Base-by-base conservation (phyloP, 2,888 invertebrate genomes). In the Nomada ruficornis region DNA sequence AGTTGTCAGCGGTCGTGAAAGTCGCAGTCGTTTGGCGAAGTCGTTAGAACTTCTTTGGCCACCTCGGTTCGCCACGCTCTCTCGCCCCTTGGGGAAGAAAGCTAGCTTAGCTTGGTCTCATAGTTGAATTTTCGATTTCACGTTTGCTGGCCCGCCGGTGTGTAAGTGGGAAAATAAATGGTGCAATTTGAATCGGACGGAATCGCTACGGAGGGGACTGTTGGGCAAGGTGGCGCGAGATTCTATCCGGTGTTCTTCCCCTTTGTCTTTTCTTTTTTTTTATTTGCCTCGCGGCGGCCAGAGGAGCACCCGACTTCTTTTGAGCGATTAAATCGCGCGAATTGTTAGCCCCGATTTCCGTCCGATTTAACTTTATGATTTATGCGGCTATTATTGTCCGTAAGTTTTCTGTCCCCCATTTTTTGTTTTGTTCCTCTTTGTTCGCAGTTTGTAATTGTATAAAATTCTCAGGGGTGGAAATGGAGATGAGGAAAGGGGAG, bases 1-100 rank as follows among this genome's bases (percentile, higher is more conserved):
- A 76, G 77, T 74, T 20, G 77, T 86, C 29, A 82, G 68, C 9
- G 57, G 36, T 44, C n/a, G n/a, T 20, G 65, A 59, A 77, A 82
- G 69, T 75, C 60, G 62, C 55, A 15, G 54, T 73, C 73, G 74
- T 79, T 86, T 50, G 52, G 60, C 63, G 44, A 79, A 82, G 81
- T 84, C 69, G 78, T 86, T 87, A 73, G 82, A 84, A 86, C 72
- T 86, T 86, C 82, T 86, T 86, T 84, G 67, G 70, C 75, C 75
- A 29, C 36, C 70, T 59, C 68, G 55, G 67, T 60, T 75, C 64
- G 44, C 69, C 69, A 13, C 47, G 23, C 13, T 29, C 63, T 23
- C 69, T 44, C 20, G 23, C 36, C 57, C n/a, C 26, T 26, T 11
- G 23, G 9, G 60, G 23, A 9, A 23, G 26, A 10, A 52, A 36